Conservation (phyloP, 1,140 invertebrate species). For the Trinorchestia longiramus region DNA sequence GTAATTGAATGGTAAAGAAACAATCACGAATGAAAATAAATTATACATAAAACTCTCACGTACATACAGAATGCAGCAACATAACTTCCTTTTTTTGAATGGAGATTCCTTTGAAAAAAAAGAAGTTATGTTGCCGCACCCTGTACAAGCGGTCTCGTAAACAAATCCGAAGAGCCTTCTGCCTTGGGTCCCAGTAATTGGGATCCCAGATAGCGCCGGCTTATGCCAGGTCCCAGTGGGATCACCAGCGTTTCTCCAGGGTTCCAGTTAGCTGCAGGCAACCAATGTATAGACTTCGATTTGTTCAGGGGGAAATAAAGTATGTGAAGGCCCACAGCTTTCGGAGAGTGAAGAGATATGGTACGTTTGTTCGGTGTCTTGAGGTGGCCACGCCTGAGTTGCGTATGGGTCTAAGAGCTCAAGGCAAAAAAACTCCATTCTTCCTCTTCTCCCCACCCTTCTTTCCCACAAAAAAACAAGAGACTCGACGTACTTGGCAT, state of each 20-base stretch:
- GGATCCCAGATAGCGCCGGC: not conserved
- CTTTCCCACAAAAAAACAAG: not conserved
- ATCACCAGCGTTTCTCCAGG: conserved; percentile 7
- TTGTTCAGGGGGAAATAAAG: not conserved
- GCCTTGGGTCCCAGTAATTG: not conserved
- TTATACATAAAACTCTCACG: not conserved
- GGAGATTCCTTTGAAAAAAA: no score
- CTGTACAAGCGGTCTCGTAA: not conserved
- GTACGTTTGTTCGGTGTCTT: not conserved
- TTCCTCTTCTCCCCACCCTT: not conserved
- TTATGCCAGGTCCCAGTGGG: conserved; percentile 7
- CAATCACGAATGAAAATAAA: not conserved
- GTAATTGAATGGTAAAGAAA: not conserved
- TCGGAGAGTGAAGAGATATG: not conserved
- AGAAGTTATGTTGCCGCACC: no score
- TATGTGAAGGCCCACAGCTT: not conserved
- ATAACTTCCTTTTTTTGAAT: no score
- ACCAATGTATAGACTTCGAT: not conserved
- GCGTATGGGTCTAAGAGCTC: not conserved
- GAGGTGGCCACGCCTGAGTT: not conserved
- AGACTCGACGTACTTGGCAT: conserved; percentile 43
- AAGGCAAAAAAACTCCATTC: not conserved
- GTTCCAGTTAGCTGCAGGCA: not conserved
- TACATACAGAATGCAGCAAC: no score
- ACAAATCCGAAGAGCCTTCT: not conserved